Evolutionary conservation across 2,888 invertebrate species (phyloP), one percentile per base, ranked within the genome.

Genomic region (Odontocolon sp.): DNA sequence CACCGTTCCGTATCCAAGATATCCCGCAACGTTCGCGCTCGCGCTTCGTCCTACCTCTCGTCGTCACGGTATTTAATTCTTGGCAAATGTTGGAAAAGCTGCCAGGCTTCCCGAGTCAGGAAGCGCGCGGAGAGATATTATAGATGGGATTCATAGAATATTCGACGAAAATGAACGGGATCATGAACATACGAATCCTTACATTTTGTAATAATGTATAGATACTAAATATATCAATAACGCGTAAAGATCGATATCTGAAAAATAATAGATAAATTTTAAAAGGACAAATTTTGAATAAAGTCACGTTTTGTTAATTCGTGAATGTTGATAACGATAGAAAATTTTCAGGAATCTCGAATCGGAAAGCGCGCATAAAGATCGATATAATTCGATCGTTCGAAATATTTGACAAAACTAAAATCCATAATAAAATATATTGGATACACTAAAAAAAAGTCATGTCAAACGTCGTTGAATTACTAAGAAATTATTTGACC

Each of bases 61-160:
- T 21, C 54, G 71, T 69, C 76, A 72, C 69, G 79, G 76, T 64
- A 79, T 79, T 79, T 79, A 79, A 79, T 79, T 79, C 79, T 79
- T 72, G 79, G 76, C 78, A 76, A 78, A 74, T 75, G 78, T 68
- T 76, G 71, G 68, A 78, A 78, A 78, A 72, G 54, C 33, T 36
- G 31, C 16, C 36, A 38, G 59, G 23, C 63, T 73, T 56, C 59
- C 26, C 57, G 54, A 77, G 56, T 77, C 72, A 56, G 77, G 73
- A 73, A 77, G 56, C 52, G 63, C 52, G 50, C 23, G 64, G 23
- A 59, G 54, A 26, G 36, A 42, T 73, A 56, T 36, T 66, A 67
- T 23, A 33, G 36, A 64, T 26, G 52, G 36, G 57, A 77, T 71
- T 66, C 64, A 45, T 45, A 6, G 36, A 67, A 71, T 68, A 67